Evolutionary conservation across 2,113 vertebrate genomes (phyloP), one percentile per base, ranked within the genome.

Genomic region (Columbina picui): DNA sequence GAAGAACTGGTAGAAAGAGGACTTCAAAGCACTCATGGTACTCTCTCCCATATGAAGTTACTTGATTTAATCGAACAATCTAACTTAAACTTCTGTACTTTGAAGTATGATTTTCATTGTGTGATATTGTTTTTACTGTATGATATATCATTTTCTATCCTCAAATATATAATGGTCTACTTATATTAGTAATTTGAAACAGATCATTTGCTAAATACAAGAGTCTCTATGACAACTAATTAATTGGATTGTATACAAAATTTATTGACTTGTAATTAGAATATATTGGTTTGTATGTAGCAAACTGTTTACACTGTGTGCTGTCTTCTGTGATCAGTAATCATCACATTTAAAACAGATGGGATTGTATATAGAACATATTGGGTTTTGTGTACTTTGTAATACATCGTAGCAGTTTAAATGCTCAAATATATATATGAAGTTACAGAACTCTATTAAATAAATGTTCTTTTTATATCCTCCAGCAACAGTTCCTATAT

Each of bases 211-310:
- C 89, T 81, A 86, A 95, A 92, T 81, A 87, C 38, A 39, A 36
- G 74, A 16, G n/a, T 59, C 38, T 92, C 73, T 84, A 36, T 79
- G 78, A 85, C 77, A 92, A 73, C 89, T 94, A 94, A 97, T 89
- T 96, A 92, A 96, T 90, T 96, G 93, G 83, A 55, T 79, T 85
- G 67, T 87, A 82, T 92, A 87, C 88, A 93, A 90, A 90, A 93
- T 90, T 53, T 95, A 97, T 94, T 90, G 96, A 94, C 89, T 92
- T n/a, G 83, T 36, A 71, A 90, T 97, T 55, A 95, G 84, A 73
- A 86, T 84, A 75, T 57, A 76, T 89, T 41, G 56, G 80, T 93
- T 84, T 91, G 63, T 73, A 60, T 65, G 38, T 4, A 87, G 65
- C 79, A 60, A 93, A 81, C 45, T 79, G 52, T 39, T 97, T 90